Percentiles rank a stretch among this genome's conserved stretches.
These are phyloP conservation scores for Trichogramma dendrolimi DNA, from an alignment of 2,888 invertebrate genomes.

Conservation along the genomic window DNA sequence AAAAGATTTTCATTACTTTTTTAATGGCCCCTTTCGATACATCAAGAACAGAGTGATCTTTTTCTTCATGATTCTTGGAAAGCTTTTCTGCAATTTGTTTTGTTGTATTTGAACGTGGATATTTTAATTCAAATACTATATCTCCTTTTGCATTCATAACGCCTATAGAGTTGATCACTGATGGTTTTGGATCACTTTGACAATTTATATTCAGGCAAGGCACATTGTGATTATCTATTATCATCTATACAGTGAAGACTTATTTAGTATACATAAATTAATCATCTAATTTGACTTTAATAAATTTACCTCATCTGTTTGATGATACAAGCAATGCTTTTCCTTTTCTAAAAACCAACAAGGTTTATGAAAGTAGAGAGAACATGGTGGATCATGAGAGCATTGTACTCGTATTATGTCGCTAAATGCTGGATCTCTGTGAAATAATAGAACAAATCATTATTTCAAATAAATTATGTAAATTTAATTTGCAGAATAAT, in stretches of 20 bases:
- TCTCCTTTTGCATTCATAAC: no score
- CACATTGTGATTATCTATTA: no score
- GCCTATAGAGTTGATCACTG: no score
- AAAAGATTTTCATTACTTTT: slow-evolving; percentile 30
- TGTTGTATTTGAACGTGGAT: slow-evolving; percentile 31
- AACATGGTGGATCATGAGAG: slow-evolving; percentile 35
- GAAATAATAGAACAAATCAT: slow-evolving; percentile 17
- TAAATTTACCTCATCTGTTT: slow-evolving; percentile 37
- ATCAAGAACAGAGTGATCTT: slow-evolving; percentile 12
- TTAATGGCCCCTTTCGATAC: slow-evolving; percentile 35
- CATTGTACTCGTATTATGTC: slow-evolving; percentile 39
- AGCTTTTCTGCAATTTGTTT: slow-evolving; percentile 31
- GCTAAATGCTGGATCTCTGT: slow-evolving; percentile 40
- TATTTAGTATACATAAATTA: neutral
- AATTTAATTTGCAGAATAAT: neutral
- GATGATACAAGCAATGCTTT: slow-evolving; percentile 23
- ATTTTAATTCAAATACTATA: no score
- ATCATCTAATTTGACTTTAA: neutral
- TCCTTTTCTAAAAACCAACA: slow-evolving; percentile 43
- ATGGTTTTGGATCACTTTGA: no score
- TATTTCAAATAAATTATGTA: neutral
- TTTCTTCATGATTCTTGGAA: slow-evolving; percentile 23
- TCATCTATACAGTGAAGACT: neutral
- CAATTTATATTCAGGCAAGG: no score
- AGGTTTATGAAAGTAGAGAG: slow-evolving; percentile 35